These are phyloP conservation scores for Macrostomum lignano DNA, from an alignment of 1,140 invertebrate genomes.

Conservation along the genomic window DNA sequence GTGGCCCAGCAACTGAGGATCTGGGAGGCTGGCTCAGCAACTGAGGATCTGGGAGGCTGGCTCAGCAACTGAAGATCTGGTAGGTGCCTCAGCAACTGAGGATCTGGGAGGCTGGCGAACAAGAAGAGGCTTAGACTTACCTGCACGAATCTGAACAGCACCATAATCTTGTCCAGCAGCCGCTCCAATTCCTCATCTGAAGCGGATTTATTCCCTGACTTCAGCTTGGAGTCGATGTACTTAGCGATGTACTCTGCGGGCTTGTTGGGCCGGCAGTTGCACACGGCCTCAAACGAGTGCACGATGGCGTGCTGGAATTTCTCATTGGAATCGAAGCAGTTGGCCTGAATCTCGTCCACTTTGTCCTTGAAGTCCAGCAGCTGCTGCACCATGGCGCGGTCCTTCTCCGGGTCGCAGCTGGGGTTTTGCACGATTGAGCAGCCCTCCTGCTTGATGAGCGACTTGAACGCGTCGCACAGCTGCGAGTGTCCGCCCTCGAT, in stretches of 20 bases:
- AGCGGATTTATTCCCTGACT: constrained; percentile 84
- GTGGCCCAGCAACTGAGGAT: too few relatives aligned
- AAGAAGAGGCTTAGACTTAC: constrained; percentile 27
- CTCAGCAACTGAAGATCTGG: too few relatives aligned
- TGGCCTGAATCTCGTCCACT: constrained; percentile 64
- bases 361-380: constrained; percentile 75
- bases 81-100: too few relatives aligned
- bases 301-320: constrained; percentile 70
- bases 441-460: constrained; percentile 61
- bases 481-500: background rate
- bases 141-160: constrained; percentile 94
- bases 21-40: too few relatives aligned
- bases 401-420: constrained; percentile 57
- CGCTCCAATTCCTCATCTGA: constrained; percentile 86
- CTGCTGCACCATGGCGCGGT: constrained; percentile 90
- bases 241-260: constrained; percentile 97
- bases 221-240: constrained; percentile 80
- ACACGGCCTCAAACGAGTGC: constrained; percentile 89
- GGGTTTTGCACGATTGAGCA: constrained; percentile 57
- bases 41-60: too few relatives aligned
- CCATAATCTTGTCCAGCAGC: constrained; percentile 91
- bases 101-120: too few relatives aligned
- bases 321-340: constrained; percentile 72
- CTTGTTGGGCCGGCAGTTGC: constrained; percentile 89
- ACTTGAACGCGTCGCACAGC: constrained; percentile 4